Base-by-base conservation (phyloP, 2,113 vertebrate genomes). In the Suricata suricatta region DNA sequence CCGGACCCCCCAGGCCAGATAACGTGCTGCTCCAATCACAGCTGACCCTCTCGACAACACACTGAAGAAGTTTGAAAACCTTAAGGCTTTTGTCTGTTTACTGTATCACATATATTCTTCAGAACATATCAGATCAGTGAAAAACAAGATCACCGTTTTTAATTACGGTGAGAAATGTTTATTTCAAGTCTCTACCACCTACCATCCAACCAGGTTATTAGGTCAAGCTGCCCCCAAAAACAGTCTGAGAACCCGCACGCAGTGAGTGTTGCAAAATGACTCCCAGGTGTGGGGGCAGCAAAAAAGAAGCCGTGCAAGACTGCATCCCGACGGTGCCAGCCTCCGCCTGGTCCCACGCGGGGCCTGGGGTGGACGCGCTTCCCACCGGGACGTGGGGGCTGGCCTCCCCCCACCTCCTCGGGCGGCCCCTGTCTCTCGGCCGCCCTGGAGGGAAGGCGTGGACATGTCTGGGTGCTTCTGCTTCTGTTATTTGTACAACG, bases 301-400 rank as follows among this genome's bases (percentile, higher is more conserved):
- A 13, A 2, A 9, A 19, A 3, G 44, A 23, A 5, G 21, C 2
- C 0, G 4, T 1, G 9, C 0, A 2, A 29, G 38, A 44, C 3
- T 2, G 12, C 14, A 13, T 31, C 9, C 0, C 1, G 17, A 8
- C 0, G 7, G 23, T 8, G 25, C 17, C 47, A 31, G 13, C 17
- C 68, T 31, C 14, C 0, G 5, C 6, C 29, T 15, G 21, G n/a
- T 1, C 3, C 33, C 1, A 23, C 0, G 9, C 7, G 10, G 7
- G 21, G 2, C 3, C 3, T 8, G 19, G 19, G 17, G 1, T 2
- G 33, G 15, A 38, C 0, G 10, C 21, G 21, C 74, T 69, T 5
- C 25, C 15, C 13, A 15, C 27, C 12, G 2, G 1, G 68, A 29
- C 10, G 1, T 17, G 3, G 52, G 33, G 33, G 0, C 4, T 1